Percentiles rank a stretch among this genome's conserved stretches.
Conservation (phyloP, 1,140 invertebrate species). For the Nephotettix cincticeps region DNA sequence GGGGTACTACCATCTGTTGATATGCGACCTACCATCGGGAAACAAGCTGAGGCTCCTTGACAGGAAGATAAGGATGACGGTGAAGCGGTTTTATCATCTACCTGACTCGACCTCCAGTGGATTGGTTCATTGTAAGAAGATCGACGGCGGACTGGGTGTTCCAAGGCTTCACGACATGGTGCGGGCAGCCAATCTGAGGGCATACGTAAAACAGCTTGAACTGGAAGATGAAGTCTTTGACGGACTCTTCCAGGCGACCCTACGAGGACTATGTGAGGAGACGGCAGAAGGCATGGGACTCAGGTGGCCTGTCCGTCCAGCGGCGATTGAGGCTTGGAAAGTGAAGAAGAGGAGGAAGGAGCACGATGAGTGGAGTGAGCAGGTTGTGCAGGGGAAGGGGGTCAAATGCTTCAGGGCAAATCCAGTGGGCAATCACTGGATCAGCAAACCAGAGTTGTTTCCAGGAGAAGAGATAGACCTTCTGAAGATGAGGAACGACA, state of each 20-base stretch:
- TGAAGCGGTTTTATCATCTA: not conserved
- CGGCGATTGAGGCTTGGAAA: not conserved
- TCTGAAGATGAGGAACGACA: not conserved
- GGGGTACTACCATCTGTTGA: not conserved
- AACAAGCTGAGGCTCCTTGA: not conserved
- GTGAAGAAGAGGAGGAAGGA: not conserved
- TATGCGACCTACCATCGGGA: not conserved
- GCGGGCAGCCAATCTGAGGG: not conserved
- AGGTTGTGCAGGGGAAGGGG: not conserved
- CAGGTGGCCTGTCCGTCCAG: not conserved
- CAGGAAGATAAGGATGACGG: not conserved
- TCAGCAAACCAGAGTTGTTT: not conserved
- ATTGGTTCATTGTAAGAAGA: not conserved
- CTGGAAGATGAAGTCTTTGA: not conserved
- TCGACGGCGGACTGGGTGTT: slow-evolving; percentile 5
- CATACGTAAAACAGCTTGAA: not conserved
- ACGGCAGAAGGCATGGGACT: not conserved
- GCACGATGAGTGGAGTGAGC: not conserved
- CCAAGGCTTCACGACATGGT: not conserved
- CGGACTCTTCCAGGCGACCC: not conserved
- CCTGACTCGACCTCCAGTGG: not conserved
- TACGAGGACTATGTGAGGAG: not conserved
- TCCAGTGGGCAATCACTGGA: not conserved
- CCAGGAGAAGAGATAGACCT: slow-evolving; percentile 20
- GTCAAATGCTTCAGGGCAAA: not conserved